Evolutionary conservation across 2,888 invertebrate species (phyloP).

Genomic region (Dicranocentrus wangi): DNA sequence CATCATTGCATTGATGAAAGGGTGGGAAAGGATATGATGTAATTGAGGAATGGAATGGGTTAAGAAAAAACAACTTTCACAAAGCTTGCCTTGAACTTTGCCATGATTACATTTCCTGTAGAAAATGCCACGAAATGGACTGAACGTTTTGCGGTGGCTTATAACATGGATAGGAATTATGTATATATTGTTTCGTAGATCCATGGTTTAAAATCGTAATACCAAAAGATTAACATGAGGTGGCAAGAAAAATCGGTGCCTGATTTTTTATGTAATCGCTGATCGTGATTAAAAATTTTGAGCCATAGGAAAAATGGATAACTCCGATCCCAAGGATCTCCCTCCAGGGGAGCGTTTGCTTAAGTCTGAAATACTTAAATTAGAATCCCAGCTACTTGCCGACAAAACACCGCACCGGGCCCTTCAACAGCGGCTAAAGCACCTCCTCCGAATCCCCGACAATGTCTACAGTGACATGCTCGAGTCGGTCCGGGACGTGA

Average conservation of each 20-base stretch:
- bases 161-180: too few species aligned
- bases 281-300: neutral
- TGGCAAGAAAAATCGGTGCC: neutral
- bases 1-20: neutral
- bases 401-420: neutral
- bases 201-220: neutral
- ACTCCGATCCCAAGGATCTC: neutral
- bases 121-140: too few species aligned
- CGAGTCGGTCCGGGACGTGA: conserved; percentile 10
- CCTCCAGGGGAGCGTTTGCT: neutral
- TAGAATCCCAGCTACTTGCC: neutral
- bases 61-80: neutral
- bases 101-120: neutral
- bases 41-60: neutral
- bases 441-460: conserved; percentile 22
- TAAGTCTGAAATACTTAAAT: conserved; percentile 5
- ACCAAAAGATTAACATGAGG: neutral
- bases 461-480: conserved; percentile 17
- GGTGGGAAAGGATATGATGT: neutral
- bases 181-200: too few species aligned
- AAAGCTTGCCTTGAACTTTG: neutral
- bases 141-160: too few species aligned
- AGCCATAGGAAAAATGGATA: neutral
- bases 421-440: neutral
- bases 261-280: neutral